Percentiles rank a stretch among this genome's conserved stretches.
Conservation (phyloP, 2,797 vertebrate species). For the Notolabrus celidotus region DNA sequence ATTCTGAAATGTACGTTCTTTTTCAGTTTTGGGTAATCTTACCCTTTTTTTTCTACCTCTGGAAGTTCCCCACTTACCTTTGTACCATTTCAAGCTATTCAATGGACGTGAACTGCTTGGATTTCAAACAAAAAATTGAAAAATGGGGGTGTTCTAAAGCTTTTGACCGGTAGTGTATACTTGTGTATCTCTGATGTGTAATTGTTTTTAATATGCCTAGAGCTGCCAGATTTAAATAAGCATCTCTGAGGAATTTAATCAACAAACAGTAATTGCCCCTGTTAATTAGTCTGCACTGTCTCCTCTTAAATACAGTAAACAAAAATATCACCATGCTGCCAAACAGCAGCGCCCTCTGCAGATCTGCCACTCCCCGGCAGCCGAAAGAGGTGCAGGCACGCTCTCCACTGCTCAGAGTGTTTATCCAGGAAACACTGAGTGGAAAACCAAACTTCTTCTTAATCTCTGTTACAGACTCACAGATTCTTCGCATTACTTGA, state of each 20-base stretch:
- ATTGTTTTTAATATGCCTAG: too few relatives aligned
- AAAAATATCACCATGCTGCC: neutral
- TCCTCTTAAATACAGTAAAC: neutral
- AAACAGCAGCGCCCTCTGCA: slow-evolving; percentile 22
- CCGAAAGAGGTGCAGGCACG: slow-evolving; percentile 23
- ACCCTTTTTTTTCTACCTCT: too few relatives aligned
- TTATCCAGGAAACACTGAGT: slow-evolving; percentile 33
- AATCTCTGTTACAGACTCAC: slow-evolving; percentile 52
- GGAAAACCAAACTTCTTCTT: slow-evolving; percentile 24
- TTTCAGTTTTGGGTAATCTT: too few relatives aligned
- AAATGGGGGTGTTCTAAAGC: too few relatives aligned
- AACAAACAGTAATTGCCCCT: neutral
- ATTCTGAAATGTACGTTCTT: too few relatives aligned
- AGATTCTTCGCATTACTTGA: slow-evolving; percentile 42
- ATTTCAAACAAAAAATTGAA: too few relatives aligned
- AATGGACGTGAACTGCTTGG: too few relatives aligned
- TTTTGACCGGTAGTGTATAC: too few relatives aligned
- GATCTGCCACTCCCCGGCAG: slow-evolving; percentile 30
- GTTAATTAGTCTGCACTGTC: neutral
- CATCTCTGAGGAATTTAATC: neutral
- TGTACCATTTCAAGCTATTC: too few relatives aligned
- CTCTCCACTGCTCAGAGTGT: slow-evolving; percentile 23
- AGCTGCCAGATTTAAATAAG: neutral
- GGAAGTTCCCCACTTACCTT: too few relatives aligned
- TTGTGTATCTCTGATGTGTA: neutral